Conservation (phyloP, 2,113 vertebrate genomes). For the Pantherophis guttatus region DNA sequence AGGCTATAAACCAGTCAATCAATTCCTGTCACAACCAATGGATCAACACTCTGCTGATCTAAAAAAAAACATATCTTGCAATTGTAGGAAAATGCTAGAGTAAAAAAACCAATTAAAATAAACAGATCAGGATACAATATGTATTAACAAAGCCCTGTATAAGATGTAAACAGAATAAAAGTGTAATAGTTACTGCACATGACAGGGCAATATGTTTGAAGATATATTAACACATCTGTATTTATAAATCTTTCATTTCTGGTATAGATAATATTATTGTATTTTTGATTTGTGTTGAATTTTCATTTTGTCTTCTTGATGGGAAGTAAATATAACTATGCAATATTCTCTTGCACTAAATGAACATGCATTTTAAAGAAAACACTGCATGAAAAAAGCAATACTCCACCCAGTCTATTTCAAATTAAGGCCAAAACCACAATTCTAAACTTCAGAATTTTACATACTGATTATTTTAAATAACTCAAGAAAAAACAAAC, state of each 20-base stretch:
- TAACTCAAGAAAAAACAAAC: neutral
- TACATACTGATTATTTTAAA: neutral
- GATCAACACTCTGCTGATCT: neutral
- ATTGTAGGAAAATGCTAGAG: neutral
- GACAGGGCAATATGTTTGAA: neutral
- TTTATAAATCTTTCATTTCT: neutral
- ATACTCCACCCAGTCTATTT: neutral
- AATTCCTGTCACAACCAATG: neutral
- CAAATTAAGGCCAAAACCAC: neutral
- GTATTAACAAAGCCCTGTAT: neutral
- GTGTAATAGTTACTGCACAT: neutral
- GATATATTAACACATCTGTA: neutral
- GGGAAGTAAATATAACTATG: neutral
- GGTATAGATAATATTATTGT: neutral
- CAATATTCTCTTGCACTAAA: neutral
- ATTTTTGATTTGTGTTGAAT: neutral
- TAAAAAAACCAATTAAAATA: neutral
- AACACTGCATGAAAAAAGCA: neutral
- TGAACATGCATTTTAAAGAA: neutral
- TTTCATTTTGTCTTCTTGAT: neutral
- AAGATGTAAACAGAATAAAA: neutral
- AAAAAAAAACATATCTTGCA: neutral
- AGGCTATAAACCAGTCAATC: neutral
- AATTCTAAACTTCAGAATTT: neutral
- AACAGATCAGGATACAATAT: neutral